Base-by-base conservation (phyloP, 1,140 invertebrate species). In the Euwallacea fornicatus region DNA sequence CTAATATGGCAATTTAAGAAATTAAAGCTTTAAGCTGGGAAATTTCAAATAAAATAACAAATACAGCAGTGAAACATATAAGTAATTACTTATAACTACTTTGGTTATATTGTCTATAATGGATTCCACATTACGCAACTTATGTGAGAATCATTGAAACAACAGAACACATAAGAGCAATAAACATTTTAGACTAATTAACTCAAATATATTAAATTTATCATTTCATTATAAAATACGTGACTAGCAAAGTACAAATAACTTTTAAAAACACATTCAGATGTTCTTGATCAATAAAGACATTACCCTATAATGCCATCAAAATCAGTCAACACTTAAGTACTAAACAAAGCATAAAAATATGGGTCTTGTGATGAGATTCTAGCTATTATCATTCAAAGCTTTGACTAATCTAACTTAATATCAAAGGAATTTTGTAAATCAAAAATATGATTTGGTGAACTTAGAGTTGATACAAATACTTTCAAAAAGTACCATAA, bases 81-180 rank as follows among this genome's bases (percentile, higher is more conserved):
- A 50, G 13, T 11, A 11, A 50, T 50, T 50, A 33, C 46, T 50
- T 50, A 50, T 13, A 50, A 13, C 46, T 50, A 50, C 13, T 50
- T 50, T 50, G 46, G 46, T 50, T 50, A 50, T 50, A 50, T 50
- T 50, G 46, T 50, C 46, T 50, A 50, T 50, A 50, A 50, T 13
- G 13, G 46, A 11, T 50, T 50, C 13, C 46, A 50, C 13, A 13
- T 50, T 6, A 50, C 21, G 21, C 21, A 50, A 50, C 46, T 11
- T 50, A 11, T 50, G 46, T 50, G 46, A 50, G 13, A 50, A 33
- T 33, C 21, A 33, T 33, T 33, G 21, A 33, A 33, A 33, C 21
- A 33, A 33, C 21, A 33, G 21, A 33, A 33, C 21, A 33, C 21
- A 33, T 33, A 4, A 33, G 21, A 33, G 21, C 4, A 33, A 33